Percentiles rank a stretch among this genome's conserved stretches.
These are phyloP conservation scores for Leptinotarsa defecta DNA, from an alignment of 1,140 invertebrate genomes.

Conservation along the genomic window DNA sequence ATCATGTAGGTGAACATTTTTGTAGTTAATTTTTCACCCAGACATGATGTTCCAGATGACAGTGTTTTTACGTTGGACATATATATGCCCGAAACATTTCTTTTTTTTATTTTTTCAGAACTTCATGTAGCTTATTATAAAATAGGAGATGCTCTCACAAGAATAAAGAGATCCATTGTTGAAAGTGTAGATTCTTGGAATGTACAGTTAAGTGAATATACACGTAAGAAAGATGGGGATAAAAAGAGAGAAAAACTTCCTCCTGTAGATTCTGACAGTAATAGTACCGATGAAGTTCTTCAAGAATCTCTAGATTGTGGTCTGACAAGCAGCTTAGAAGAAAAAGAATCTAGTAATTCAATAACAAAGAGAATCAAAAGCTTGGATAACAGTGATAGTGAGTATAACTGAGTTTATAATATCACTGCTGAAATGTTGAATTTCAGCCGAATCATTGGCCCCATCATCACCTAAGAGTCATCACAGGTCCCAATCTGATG, in stretches of 20 bases:
- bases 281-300: constrained; percentile 22
- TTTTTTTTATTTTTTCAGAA: constrained; percentile 25
- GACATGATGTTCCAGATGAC: too few relatives aligned
- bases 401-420: constrained; percentile 10
- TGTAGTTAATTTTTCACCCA: too few relatives aligned
- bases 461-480: constrained; percentile 55
- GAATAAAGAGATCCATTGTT: constrained; percentile 66
- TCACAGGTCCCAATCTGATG: constrained; percentile 58
- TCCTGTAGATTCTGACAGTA: constrained; percentile 42
- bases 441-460: constrained; percentile 26
- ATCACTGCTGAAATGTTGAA: constrained; percentile 10
- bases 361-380: constrained; percentile 47
- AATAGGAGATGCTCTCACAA: constrained; percentile 67
- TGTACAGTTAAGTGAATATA: constrained; percentile 56
- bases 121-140: constrained; percentile 52
- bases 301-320: constrained; percentile 27
- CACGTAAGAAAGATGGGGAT: constrained; percentile 43
- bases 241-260: constrained; percentile 50
- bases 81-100: too few relatives aligned
- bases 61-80: too few relatives aligned
- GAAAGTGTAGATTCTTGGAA: constrained; percentile 73
- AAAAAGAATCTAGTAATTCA: constrained; percentile 22
- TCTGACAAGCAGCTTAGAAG: background rate
- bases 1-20: too few relatives aligned
- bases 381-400: constrained; percentile 47